Base-by-base conservation (phyloP, 2,113 vertebrate genomes). In the Dipodomys ordii region DNA sequence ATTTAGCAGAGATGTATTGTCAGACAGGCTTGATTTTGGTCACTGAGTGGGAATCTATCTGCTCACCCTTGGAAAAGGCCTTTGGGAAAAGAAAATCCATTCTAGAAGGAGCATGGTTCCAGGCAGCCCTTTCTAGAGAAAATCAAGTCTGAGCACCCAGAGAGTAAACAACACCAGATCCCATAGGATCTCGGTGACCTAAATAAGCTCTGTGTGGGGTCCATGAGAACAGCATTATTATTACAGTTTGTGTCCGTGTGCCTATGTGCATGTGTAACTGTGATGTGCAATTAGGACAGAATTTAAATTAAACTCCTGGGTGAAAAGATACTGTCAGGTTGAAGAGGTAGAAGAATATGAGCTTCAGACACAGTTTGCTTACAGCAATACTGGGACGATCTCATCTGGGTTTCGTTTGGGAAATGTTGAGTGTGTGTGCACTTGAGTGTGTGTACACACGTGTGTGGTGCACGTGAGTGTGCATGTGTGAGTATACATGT, bases 251-350 rank as follows among this genome's bases (percentile, higher is more conserved):
- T 68, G 67, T 82, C 64, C 64, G 13, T 77, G 4, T 72, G 87
- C 73, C 49, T 27, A 28, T 79, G 25, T 92, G 69, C 81, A 4
- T 73, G 49, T 86, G n/a, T 74, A 94, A 88, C 73, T 83, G 86
- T 83, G 32, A 73, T 73, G 74, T 67, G n/a, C 91, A 91, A 94
- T 97, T 92, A 93, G 95, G 94, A 91, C n/a, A 57, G 87, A 93
- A n/a, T 65, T 93, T 91, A 96, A 94, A 93, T 95, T 92, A 92
- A 93, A 87, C 77, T 89, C 81, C 71, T 19, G 39, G 73, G 65
- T 82, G 78, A 87, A 68, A 73, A 89, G 87, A 89, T 62, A 76
- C 27, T 10, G 84, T 28, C 77, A 86, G 65, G 68, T 57, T 68
- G 49, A 82, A 32, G n/a, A 76, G 74, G 83, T 72, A 67, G 82